These are phyloP conservation scores for Corythornis vintsioides DNA, from an alignment of 2,113 vertebrate genomes.

Conservation along the genomic window DNA sequence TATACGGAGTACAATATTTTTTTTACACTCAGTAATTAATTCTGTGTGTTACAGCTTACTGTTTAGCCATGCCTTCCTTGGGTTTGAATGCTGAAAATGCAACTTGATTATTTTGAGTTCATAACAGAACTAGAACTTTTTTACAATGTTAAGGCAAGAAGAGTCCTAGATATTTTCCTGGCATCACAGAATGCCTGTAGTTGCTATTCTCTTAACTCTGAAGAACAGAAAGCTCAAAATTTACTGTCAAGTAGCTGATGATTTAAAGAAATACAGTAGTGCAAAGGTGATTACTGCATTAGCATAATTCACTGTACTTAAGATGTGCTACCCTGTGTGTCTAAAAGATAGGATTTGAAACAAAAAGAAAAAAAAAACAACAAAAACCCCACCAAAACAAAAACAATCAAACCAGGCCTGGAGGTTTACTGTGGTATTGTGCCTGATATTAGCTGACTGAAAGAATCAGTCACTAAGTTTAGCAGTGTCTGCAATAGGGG, in stretches of 20 bases:
- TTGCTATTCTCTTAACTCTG: not conserved
- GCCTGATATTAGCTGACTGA: not conserved
- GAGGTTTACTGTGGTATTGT: not conserved
- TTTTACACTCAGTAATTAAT: not conserved
- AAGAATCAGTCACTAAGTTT: not conserved
- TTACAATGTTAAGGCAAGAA: not conserved
- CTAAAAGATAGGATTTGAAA: not conserved
- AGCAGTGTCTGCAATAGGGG: not conserved
- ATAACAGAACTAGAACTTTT: not conserved
- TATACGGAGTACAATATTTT: not conserved
- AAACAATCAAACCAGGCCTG: not conserved
- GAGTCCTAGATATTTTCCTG: not conserved
- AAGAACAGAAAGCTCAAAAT: not conserved
- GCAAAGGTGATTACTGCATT: not conserved
- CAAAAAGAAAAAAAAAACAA: not conserved
- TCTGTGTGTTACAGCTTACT: not conserved
- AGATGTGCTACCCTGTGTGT: not conserved
- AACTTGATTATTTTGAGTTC: not conserved
- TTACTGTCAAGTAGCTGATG: not conserved
- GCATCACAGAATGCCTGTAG: not conserved
- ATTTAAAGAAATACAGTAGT: not conserved
- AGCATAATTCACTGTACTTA: not conserved
- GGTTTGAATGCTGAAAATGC: not conserved
- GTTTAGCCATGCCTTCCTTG: not conserved
- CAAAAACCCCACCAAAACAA: not conserved